Evolutionary conservation across 2,888 invertebrate species (phyloP).

Genomic region (Philereme transversata): DNA sequence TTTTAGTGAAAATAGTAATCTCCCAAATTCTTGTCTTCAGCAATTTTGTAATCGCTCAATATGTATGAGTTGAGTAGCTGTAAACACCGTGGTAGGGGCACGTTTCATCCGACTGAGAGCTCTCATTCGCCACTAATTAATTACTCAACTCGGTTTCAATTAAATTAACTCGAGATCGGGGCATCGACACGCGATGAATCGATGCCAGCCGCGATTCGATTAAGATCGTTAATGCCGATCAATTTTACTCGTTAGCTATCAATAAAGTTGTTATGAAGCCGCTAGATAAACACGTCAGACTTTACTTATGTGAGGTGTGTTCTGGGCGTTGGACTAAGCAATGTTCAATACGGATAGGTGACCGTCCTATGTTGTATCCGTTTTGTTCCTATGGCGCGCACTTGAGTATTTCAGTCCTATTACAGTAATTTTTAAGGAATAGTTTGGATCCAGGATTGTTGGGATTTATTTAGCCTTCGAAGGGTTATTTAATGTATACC

Average conservation of each 20-base stretch:
- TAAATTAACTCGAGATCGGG: conserved; percentile 79
- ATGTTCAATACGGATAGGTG: too few species aligned
- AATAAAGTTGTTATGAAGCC: conserved; percentile 63
- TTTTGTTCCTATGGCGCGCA: too few species aligned
- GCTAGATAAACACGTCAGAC: conserved; percentile 1
- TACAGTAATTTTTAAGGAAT: too few species aligned
- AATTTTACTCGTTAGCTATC: conserved; percentile 75
- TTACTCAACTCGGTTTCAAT: conserved; percentile 82
- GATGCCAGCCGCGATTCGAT: conserved; percentile 75
- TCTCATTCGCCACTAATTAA: conserved; percentile 81
- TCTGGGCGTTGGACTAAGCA: too few species aligned
- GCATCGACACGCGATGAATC: conserved; percentile 77
- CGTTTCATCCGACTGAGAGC: conserved; percentile 73
- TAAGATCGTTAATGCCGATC: conserved; percentile 79
- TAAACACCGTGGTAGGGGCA: conserved; percentile 46
- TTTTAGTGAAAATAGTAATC: background rate
- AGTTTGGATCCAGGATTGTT: too few species aligned
- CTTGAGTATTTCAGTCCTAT: too few species aligned
- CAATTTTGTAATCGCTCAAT: background rate
- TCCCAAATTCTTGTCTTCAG: background rate
- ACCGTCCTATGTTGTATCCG: too few species aligned
- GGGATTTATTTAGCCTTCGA: too few species aligned
- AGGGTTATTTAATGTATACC: too few species aligned
- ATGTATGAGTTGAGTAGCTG: background rate
- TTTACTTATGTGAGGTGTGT: background rate